Evolutionary conservation across 2,888 invertebrate species (phyloP).

Genomic region (Hetaerina titia): DNA sequence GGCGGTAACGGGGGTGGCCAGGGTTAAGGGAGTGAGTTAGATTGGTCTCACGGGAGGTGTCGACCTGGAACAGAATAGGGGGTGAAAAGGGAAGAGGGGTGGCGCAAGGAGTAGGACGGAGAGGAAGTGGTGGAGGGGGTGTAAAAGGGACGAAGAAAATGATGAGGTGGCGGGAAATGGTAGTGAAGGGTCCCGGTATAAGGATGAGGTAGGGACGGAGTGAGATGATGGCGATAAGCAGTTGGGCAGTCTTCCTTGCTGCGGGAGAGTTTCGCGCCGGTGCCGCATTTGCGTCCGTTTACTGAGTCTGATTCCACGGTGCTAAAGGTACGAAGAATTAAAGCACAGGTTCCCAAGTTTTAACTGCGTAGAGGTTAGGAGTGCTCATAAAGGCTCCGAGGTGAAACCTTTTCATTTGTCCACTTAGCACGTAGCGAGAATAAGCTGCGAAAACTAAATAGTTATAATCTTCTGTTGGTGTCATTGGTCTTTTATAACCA

Average conservation of each 20-base stretch:
- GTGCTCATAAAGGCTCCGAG: not conserved
- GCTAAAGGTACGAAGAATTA: not conserved
- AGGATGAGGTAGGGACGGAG: not conserved
- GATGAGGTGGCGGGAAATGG: constrained; percentile 7
- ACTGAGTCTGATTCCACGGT: not conserved
- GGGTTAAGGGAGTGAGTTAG: not conserved
- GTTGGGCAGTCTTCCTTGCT: not conserved
- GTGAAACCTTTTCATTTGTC: not conserved
- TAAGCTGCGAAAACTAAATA: no score
- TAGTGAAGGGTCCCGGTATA: not conserved
- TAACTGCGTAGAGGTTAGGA: not conserved
- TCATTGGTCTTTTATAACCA: no score
- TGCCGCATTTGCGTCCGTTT: not conserved
- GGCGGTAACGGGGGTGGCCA: not conserved
- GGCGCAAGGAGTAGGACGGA: not conserved
- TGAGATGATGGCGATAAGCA: not conserved
- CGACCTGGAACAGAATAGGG: not conserved
- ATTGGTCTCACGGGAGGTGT: constrained; percentile 23
- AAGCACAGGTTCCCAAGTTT: not conserved
- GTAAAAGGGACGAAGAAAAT: not conserved
- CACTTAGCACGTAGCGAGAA: no score
- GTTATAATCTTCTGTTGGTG: no score
- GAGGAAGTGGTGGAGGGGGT: not conserved
- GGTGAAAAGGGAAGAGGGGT: not conserved
- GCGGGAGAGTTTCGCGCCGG: not conserved